A percentile compares a stretch with the other conserved stretches of the same genome.
Conservation (phyloP, 2,888 invertebrate genomes). For the Catonia carolina region DNA sequence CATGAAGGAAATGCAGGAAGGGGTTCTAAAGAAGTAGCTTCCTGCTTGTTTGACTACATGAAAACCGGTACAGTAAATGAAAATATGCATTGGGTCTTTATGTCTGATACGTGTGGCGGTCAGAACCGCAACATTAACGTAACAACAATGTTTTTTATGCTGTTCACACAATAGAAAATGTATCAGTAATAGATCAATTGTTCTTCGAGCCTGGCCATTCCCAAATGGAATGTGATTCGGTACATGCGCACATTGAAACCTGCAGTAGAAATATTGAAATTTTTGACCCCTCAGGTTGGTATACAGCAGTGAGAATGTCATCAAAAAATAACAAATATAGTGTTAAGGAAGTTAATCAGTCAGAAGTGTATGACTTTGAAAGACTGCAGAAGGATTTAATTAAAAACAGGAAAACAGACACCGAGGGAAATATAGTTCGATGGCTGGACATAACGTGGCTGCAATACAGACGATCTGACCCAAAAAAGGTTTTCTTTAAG, state of each 20-base stretch:
- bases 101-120: background rate
- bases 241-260: background rate
- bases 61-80: too few relatives aligned
- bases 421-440: background rate
- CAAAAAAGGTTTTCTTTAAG: conserved; percentile 10
- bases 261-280: background rate
- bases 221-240: background rate
- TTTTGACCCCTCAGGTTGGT: conserved; percentile 9
- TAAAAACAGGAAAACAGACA: background rate
- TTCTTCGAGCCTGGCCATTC: background rate
- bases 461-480: conserved; percentile 9
- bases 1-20: conserved; percentile 3
- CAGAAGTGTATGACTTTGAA: background rate
- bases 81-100: too few relatives aligned
- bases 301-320: conserved; percentile 10
- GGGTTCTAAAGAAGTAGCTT: background rate
- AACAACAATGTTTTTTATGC: background rate
- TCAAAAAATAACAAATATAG: background rate
- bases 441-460: background rate
- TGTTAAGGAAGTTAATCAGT: background rate
- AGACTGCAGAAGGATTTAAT: background rate
- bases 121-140: background rate
- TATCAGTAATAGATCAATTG: background rate
- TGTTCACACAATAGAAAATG: background rate
- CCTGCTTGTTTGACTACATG: too few relatives aligned